Base-by-base conservation (phyloP, 2,888 invertebrate species). In the Linnaemya vulpina region DNA sequence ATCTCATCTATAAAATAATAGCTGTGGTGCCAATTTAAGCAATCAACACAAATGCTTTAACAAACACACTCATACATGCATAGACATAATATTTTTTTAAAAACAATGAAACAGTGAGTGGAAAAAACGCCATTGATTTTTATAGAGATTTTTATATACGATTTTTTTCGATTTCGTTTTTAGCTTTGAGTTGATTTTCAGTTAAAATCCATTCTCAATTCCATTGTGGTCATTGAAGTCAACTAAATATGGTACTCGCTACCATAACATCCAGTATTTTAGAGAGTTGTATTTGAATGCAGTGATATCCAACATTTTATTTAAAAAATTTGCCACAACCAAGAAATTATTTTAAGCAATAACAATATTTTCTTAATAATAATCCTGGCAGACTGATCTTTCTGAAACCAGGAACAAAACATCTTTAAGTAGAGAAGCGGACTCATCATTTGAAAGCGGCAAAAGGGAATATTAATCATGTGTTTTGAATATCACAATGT, bases 151-250 rank as follows among this genome's bases (percentile, higher is more conserved):
- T 79, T 65, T 76, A n/a, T 17, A 13, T 38, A 20, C 0, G 13
- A 62, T 71, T 63, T 53, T n/a, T 68, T 17, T 4, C 20, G 9
- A 20, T 17, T 55, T 25, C 4, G 35, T 22, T 67, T 79, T 58
- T 67, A 60, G 51, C 58, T 75, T 81, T 70, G 35, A 85, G 81
- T 85, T 81, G 77, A 81, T 78, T 81, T 81, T 75, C 3, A 40
- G 38, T 40, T 81, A 81, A 77, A 84, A 82, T 85, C 65, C 65
- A 81, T 85, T 81, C 74, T 71, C 58, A 75, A 85, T 75, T 82
- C 85, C 81, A 78, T 55, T 78, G 85, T 75, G 85, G 81, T 82
- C 85, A 82, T 13, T 53, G 62, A 82, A 82, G 85, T 85, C 78
- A 85, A 78, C 81, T 78, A 85, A 70, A 82, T 78, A 20, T 63